Evolutionary conservation across 2,888 invertebrate genomes (phyloP), one percentile per base, ranked within the genome.

Genomic region (Suillia variegata): DNA sequence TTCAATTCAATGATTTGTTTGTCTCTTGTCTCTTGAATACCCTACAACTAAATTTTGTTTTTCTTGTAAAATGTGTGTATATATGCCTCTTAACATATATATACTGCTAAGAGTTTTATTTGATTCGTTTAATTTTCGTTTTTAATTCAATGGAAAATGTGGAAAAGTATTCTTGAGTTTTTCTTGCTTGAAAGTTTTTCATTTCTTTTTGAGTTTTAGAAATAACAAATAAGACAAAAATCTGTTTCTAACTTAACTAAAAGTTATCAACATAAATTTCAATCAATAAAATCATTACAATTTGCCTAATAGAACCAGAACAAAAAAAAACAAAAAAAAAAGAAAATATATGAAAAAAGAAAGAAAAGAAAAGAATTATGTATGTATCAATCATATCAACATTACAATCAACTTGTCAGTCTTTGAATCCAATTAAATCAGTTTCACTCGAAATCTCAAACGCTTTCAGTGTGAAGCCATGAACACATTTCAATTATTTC

Each of bases 131-230:
- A 57, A 2, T 42, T 55, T 61, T 50, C 42, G 20, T 2, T 50
- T 60, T 45, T 33, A 55, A 54, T 56, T 33, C 61, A 59, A 57
- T 64, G 64, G 65, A 66, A 68, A 66, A 67, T 67, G 62, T 61
- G 63, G 62, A 62, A 64, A 65, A 53, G 21, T 63, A 59, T 63
- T 51, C 50, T 21, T 58, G 54, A 56, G 54, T 17, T 56, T 20
- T 51, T 48, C 45, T 34, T 33, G 15, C 10, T 42, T 54, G 49
- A 17, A 48, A 13, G 22, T 17, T 59, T 60, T 24, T 38, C 18
- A 15, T 58, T 56, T 48, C 1, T 34, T 61, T 52, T 54, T 18
- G 24, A 48, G 38, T 53, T 52, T 42, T 38, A 2, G n/a, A n/a
- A n/a, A n/a, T n/a, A n/a, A n/a, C n/a, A n/a, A n/a, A n/a, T n/a